These are phyloP conservation scores for Ciconia boyciana DNA, from an alignment of 2,113 vertebrate genomes.

Conservation along the genomic window DNA sequence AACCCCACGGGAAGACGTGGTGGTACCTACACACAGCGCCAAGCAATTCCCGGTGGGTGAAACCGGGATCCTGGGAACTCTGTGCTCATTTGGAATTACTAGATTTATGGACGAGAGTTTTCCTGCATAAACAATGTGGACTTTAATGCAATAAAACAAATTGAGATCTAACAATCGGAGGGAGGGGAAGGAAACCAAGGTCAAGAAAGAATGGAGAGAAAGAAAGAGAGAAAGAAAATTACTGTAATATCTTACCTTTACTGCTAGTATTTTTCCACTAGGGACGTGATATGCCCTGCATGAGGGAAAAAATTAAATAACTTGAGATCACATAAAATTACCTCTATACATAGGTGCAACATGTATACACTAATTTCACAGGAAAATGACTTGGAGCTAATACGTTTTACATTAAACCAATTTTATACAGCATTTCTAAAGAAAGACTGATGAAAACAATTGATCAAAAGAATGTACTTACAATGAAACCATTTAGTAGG, in stretches of 20 bases:
- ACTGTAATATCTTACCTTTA: slow-evolving; percentile 85
- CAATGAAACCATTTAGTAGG: neutral
- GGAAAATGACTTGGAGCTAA: neutral
- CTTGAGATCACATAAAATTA: neutral
- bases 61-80: neutral
- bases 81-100: neutral
- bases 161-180: neutral
- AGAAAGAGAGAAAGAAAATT: neutral
- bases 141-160: neutral
- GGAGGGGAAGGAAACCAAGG: neutral
- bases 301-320: slow-evolving; percentile 17
- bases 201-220: neutral
- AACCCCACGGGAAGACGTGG: fast-evolving
- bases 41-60: neutral
- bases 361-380: neutral
- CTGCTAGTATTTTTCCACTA: slow-evolving; percentile 90
- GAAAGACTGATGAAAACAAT: neutral
- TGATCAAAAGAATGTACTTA: neutral
- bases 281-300: slow-evolving; percentile 90
- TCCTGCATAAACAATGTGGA: neutral
- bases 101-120: neutral
- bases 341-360: neutral
- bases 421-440: neutral
- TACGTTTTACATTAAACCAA: neutral
- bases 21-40: neutral